Base-by-base conservation (phyloP, 2,888 invertebrate genomes). In the Drosophila emarginata region DNA sequence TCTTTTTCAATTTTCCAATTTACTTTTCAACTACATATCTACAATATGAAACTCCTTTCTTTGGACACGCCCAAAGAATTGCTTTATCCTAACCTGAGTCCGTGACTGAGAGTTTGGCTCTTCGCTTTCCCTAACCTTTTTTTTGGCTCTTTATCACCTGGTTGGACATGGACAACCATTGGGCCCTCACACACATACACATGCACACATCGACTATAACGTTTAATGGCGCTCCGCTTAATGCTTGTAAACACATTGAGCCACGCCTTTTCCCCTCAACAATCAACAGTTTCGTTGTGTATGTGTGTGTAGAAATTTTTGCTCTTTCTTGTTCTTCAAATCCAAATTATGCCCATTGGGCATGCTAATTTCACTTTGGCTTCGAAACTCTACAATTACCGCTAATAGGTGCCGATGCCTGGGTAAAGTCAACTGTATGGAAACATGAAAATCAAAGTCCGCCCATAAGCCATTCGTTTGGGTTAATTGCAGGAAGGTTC, bases 161-260 rank as follows among this genome's bases (percentile, higher is more conserved):
- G 78, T 78, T 76, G 76, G 80, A 66, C 72, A 74, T 53, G 36
- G 65, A 60, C 65, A 56, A 66, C 58, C 57, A 67, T 73, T 78
- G 80, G 66, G 72, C 37, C 74, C 70, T n/a, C 75, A 72, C 54
- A 77, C 64, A 67, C 70, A 72, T 54, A 28, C 74, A 72, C 75
- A 73, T 53, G 73, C 64, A 67, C 70, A 73, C 37, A 45, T 4
- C 18, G 72, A 72, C 79, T 80, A 82, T 82, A 82, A 86, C 82
- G 78, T 83, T 85, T 82, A 82, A 82, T 86, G 80, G 80, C 32
- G 52, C 64, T 70, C 75, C 86, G 82, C 86, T 82, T 82, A 86
- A 85, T 86, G 82, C 84, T 80, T 86, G 87, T 83, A 83, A 80
- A 79, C 82, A 83, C 79, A 79, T 80, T 68, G 71, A 78, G 64